Evolutionary conservation across 2,113 vertebrate species (phyloP).

Genomic region (Pseudolaguvia tuberculata): DNA sequence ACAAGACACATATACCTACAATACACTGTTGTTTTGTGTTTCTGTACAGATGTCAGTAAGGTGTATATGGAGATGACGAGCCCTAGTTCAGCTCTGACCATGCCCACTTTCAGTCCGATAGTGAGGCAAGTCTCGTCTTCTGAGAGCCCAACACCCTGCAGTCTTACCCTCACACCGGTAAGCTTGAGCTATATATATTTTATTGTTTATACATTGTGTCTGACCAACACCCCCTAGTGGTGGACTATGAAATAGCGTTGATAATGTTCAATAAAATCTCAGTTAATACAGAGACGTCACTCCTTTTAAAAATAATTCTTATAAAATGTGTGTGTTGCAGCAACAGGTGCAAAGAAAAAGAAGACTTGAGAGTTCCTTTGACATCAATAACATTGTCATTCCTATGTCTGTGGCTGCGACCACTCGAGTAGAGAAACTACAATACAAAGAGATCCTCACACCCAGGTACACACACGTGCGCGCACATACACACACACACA

Average conservation of each 20-base stretch:
- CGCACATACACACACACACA: neutral
- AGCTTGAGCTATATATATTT: neutral
- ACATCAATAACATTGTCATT: slow-evolving; percentile 90
- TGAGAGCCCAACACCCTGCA: slow-evolving; percentile 65
- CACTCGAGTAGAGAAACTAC: slow-evolving; percentile 82
- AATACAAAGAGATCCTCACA: slow-evolving; percentile 88
- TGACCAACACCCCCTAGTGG: neutral
- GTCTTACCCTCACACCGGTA: slow-evolving; percentile 62
- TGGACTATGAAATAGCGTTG: neutral
- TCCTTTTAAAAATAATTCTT: no score
- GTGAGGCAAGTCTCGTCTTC: slow-evolving; percentile 75
- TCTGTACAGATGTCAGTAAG: slow-evolving; percentile 63
- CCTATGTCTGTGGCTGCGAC: slow-evolving; percentile 88
- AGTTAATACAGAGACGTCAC: neutral
- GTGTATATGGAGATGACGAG: slow-evolving; percentile 70
- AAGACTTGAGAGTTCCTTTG: slow-evolving; percentile 81
- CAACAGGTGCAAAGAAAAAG: slow-evolving; percentile 60
- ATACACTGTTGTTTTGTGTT: neutral
- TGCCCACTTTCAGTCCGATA: slow-evolving; percentile 68
- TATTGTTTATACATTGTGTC: neutral
- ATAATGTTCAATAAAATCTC: neutral
- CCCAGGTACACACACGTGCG: slow-evolving; percentile 68
- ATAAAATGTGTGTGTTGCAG: neutral
- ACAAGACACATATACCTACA: neutral
- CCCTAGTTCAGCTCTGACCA: slow-evolving; percentile 65